phyloP scores from a whole-genome alignment of 2,113 vertebrate genomes.

The Erythrolamprus reginae region DNA sequence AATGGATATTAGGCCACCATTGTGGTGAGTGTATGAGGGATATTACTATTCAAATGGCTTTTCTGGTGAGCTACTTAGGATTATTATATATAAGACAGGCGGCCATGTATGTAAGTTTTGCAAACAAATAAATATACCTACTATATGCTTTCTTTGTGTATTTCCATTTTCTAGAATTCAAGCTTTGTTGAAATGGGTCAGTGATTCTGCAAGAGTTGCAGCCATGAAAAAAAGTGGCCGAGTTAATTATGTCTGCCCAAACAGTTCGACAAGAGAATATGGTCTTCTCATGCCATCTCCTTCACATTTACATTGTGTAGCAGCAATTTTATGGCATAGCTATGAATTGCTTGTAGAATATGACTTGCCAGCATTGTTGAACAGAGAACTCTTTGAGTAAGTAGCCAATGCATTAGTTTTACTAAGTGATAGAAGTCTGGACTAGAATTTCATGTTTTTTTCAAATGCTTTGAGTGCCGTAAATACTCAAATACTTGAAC shows the following conservation, averaged over 20 bases:
- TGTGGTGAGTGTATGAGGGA: neutral
- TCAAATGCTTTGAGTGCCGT: neutral
- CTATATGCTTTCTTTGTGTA: slow-evolving; percentile 2
- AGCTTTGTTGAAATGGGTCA: slow-evolving; percentile 95
- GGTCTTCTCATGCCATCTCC: slow-evolving; percentile 97
- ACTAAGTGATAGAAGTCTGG: neutral
- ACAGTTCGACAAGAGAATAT: slow-evolving; percentile 81
- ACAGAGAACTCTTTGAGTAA: slow-evolving; percentile 95
- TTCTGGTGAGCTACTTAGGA: neutral
- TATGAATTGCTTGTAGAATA: slow-evolving; percentile 95
- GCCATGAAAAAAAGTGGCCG: slow-evolving; percentile 83
- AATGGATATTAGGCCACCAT: neutral
- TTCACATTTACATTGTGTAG: slow-evolving; percentile 95
- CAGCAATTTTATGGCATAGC: slow-evolving; percentile 95
- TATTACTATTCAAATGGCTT: neutral
- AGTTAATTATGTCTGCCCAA: slow-evolving; percentile 72
- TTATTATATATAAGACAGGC: neutral
- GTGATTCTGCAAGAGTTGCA: slow-evolving; percentile 90
- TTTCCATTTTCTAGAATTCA: slow-evolving; percentile 83
- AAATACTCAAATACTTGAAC: neutral
- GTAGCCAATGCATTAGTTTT: slow-evolving; percentile 45
- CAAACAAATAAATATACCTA: neutral
- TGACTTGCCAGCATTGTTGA: slow-evolving; percentile 88
- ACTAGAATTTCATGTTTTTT: neutral
- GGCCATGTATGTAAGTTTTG: neutral